Conservation (phyloP, 2,888 invertebrate genomes). For the Agonopterix arenella region DNA sequence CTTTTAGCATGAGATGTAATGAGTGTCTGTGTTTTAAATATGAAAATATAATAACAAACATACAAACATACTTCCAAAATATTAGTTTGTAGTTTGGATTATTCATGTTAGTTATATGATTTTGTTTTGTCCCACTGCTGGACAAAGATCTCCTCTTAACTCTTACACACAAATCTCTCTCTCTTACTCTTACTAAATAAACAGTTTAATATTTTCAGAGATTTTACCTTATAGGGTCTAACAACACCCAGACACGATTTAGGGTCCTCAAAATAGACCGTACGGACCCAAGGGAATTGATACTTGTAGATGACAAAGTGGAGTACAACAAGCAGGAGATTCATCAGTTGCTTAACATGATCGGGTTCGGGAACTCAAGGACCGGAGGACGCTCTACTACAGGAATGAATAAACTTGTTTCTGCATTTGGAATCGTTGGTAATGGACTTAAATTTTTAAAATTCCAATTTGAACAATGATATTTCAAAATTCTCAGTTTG, state of each 20-base stretch:
- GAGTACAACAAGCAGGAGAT: constrained; percentile 93
- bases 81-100: no score
- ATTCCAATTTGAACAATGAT: no score
- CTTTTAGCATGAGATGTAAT: no score
- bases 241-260: constrained; percentile 93
- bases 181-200: constrained; percentile 1
- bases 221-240: constrained; percentile 96
- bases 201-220: constrained; percentile 84
- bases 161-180: no score
- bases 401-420: constrained; percentile 86
- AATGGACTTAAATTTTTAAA: constrained; percentile 18
- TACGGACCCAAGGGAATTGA: constrained; percentile 87
- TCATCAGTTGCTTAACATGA: constrained; percentile 86
- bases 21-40: no score
- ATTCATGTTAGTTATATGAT: no score
- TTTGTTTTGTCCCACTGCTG: no score
- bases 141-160: no score
- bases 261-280: constrained; percentile 96
- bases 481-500: no score
- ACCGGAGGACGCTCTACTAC: constrained; percentile 61
- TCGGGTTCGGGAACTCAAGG: constrained; percentile 67
- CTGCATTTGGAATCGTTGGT: constrained; percentile 97
- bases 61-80: no score
- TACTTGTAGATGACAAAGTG: constrained; percentile 92
- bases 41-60: no score